phyloP scores from a whole-genome alignment of 2,888 invertebrate species.

The Nezara viridula region DNA sequence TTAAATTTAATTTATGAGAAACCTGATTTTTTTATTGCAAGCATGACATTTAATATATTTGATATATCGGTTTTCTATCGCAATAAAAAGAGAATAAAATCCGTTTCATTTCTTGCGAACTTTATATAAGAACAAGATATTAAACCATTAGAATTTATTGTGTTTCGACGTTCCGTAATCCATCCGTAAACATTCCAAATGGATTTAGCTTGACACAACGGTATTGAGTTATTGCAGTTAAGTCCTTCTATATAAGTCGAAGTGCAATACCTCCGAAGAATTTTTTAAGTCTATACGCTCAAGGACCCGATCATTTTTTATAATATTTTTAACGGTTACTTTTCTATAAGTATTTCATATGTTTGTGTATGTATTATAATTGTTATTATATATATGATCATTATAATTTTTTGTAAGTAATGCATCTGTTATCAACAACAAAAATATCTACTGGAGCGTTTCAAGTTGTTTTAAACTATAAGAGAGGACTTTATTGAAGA shows the following conservation, averaged over 20 bases:
- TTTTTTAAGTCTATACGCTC: background rate
- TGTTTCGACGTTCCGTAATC: background rate
- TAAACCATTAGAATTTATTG: background rate
- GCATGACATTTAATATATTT: too few species aligned
- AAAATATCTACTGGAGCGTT: background rate
- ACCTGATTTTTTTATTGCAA: too few species aligned
- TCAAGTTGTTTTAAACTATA: background rate
- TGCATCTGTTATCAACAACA: too few species aligned
- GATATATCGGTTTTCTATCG: too few species aligned
- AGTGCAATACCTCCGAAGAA: background rate
- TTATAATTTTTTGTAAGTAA: too few species aligned
- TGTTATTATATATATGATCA: too few species aligned
- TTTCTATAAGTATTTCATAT: too few species aligned
- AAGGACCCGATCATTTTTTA: background rate
- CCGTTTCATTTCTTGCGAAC: too few species aligned
- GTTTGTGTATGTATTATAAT: too few species aligned
- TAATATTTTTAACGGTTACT: too few species aligned
- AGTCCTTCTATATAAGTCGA: slow-evolving; percentile 1
- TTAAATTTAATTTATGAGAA: too few species aligned
- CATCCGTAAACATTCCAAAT: background rate
- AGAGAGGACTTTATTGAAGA: background rate
- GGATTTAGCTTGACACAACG: background rate
- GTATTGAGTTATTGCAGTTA: background rate
- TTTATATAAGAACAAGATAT: background rate
- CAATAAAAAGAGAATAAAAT: too few species aligned